Base-by-base conservation (phyloP, 2,797 vertebrate genomes). In the Oryzias dopingdopingensis region DNA sequence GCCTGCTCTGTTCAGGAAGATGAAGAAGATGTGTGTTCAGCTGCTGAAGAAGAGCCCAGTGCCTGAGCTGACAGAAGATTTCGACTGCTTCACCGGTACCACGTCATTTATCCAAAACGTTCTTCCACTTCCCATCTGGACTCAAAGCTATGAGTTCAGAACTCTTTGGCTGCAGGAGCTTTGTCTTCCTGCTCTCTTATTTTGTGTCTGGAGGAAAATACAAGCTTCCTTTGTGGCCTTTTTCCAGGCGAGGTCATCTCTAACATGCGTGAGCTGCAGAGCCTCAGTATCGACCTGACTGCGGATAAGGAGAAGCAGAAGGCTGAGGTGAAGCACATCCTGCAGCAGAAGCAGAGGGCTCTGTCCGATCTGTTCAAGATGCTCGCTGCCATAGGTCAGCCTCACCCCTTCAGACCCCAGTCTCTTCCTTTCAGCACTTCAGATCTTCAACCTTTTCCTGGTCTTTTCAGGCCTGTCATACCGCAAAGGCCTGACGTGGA, bases 311-410 rank as follows among this genome's bases (percentile, higher is more conserved):
- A 98, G 72, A 95, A 94, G 73, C 97, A 96, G 81, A 95, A 81
- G 45, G 84, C 94, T 0, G 94, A 97, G 74, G 93, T 92, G 59
- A 99, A 99, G 65, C 95, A 98, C 73, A 96, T 99, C 83, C 93
- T 96, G 10, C 91, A 94, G 91, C 97, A 95, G 80, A 99, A 99
- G 75, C 96, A 97, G 79, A 91, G 97, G 52, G 96, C 96, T 1
- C 85, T 99, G 54, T 90, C 96, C 5, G 95, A 97, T 51, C 94
- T 99, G 45, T 99, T 98, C 77, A 97, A 97, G 87, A 93, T 93
- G 87, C 96, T 99, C 42, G 52, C 91, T 52, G 91, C 93, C 82
- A 92, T 93, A 23, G 97, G 97, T 98, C 56, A 86, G 74, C 51
- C 17, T 6, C 7, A 6, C 10, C 26, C 18, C 20, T 22, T 52